phyloP scores from a whole-genome alignment of 2,113 vertebrate genomes.

The Oreochromis spilurus region DNA sequence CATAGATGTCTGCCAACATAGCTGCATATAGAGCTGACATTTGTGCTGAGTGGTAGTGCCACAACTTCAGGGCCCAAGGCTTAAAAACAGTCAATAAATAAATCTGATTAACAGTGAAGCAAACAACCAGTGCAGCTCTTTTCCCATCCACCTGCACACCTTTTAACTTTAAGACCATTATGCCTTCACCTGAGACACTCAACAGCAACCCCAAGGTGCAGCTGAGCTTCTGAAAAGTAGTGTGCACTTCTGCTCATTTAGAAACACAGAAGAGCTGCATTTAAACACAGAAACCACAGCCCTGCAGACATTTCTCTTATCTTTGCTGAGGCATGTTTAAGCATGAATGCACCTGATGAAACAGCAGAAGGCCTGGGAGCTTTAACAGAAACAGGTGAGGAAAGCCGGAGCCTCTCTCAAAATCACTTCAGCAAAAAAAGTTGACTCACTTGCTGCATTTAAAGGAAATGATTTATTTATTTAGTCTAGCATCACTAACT shows the following conservation, averaged over 20 bases:
- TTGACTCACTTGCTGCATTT: background rate
- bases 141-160: background rate
- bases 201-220: background rate
- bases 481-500: background rate
- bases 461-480: background rate
- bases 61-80: background rate
- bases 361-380: background rate
- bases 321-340: conserved; percentile 21
- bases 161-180: background rate
- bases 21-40: background rate
- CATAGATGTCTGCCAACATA: background rate
- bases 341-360: background rate
- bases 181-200: background rate
- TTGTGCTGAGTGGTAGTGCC: background rate
- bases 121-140: background rate
- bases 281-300: background rate
- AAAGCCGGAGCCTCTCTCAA: background rate
- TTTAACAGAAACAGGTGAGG: background rate
- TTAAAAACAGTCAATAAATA: background rate
- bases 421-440: background rate
- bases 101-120: background rate
- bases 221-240: background rate
- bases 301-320: background rate
- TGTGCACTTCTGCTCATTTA: background rate
- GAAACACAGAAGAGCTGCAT: background rate